These are phyloP conservation scores for Cylas formicarius DNA, from an alignment of 1,140 invertebrate species.

Conservation along the genomic window DNA sequence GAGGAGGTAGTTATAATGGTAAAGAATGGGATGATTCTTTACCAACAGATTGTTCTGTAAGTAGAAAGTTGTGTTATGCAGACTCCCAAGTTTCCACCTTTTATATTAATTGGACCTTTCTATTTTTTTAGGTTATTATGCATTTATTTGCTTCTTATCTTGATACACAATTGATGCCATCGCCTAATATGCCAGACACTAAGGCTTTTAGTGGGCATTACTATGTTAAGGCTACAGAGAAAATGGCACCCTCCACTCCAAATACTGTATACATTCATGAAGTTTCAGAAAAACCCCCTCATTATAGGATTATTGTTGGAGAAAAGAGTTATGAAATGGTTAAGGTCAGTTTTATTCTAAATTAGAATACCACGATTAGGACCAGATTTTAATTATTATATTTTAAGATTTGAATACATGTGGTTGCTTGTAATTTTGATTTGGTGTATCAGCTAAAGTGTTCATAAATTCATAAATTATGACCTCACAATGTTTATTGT, in stretches of 20 bases:
- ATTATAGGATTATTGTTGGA: constrained; percentile 61
- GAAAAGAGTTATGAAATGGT: constrained; percentile 57
- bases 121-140: constrained; percentile 63
- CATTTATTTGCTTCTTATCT: constrained; percentile 74
- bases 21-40: constrained; percentile 72
- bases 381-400: too few relatives aligned
- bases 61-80: constrained; percentile 29
- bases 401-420: too few relatives aligned
- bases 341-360: constrained; percentile 50
- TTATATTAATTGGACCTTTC: too few relatives aligned
- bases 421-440: too few relatives aligned
- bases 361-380: too few relatives aligned
- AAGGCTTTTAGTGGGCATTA: constrained; percentile 61
- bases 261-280: constrained; percentile 50
- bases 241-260: constrained; percentile 41
- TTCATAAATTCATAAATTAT: too few relatives aligned
- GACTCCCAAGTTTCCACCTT: too few relatives aligned
- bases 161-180: constrained; percentile 68
- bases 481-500: too few relatives aligned
- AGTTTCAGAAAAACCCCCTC: constrained; percentile 58
- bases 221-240: constrained; percentile 52
- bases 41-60: constrained; percentile 72
- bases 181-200: constrained; percentile 66
- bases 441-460: too few relatives aligned
- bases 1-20: constrained; percentile 60